Evolutionary conservation across 2,888 invertebrate genomes (phyloP).

Genomic region (Marronus borbonicus): DNA sequence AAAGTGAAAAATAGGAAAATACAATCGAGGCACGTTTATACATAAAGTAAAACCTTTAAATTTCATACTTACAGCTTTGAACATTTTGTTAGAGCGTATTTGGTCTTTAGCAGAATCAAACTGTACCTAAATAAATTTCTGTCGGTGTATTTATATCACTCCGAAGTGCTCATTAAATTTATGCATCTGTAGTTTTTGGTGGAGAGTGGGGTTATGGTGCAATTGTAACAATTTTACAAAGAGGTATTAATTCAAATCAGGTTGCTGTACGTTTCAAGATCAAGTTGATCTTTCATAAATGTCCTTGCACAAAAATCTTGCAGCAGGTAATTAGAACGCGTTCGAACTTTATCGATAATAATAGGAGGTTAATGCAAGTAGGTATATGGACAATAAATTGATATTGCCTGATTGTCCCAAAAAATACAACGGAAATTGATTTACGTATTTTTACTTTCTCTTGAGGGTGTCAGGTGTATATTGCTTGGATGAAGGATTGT

Average conservation of each 20-base stretch:
- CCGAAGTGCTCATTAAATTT: not conserved
- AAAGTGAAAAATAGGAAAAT: no score
- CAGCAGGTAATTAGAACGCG: not conserved
- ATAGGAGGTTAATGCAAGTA: not conserved
- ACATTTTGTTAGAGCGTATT: slow-evolving; percentile 48
- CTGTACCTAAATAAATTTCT: not conserved
- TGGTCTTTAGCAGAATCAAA: slow-evolving; percentile 33
- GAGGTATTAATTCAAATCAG: slow-evolving; percentile 21
- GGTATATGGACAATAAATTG: not conserved
- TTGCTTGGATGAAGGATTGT: no score
- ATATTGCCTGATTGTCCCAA: not conserved
- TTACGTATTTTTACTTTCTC: no score
- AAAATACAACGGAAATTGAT: no score
- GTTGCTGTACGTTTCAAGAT: slow-evolving; percentile 31
- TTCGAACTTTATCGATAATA: no score
- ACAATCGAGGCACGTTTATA: not conserved
- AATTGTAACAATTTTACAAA: slow-evolving; percentile 9
- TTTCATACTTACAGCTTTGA: slow-evolving; percentile 50
- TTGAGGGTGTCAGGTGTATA: no score
- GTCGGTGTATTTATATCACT: slow-evolving; percentile 17
- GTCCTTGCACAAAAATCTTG: not conserved
- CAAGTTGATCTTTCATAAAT: slow-evolving; percentile 20
- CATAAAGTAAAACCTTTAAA: slow-evolving; percentile 9
- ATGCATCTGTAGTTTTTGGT: not conserved
- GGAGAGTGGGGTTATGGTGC: slow-evolving; percentile 17